phyloP scores from a whole-genome alignment of 2,797 vertebrate genomes.

The Triplophysa yarkandensis region DNA sequence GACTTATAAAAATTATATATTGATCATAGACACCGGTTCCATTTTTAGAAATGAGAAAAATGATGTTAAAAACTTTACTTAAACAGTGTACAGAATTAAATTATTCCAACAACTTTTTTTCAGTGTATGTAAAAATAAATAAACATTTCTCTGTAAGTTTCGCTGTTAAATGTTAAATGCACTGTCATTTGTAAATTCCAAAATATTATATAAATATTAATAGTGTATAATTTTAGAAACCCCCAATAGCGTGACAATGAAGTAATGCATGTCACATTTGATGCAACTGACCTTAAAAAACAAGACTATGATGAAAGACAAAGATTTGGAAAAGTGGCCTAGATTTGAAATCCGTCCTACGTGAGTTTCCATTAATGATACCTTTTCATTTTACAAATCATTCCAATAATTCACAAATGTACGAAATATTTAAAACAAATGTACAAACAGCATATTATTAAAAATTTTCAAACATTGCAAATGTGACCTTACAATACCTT shows the following conservation, averaged over 20 bases:
- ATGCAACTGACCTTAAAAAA: constrained; percentile 33
- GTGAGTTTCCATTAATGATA: constrained; percentile 33
- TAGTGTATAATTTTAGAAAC: not conserved
- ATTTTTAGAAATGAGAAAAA: no score
- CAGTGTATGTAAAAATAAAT: no score
- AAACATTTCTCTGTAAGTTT: no score
- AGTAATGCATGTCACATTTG: not conserved
- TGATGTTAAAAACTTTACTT: no score
- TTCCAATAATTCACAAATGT: not conserved
- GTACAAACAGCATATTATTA: no score
- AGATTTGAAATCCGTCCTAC: constrained; percentile 16
- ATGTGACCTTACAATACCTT: not conserved
- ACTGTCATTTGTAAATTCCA: no score
- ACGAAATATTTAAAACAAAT: not conserved
- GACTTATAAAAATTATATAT: no score
- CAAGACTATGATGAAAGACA: not conserved
- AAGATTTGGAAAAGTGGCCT: constrained; percentile 21
- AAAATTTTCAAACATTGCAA: not conserved
- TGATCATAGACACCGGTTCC: no score
- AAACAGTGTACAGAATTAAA: no score
- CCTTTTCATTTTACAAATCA: not conserved
- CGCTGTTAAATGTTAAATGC: no score
- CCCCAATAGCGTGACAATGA: not conserved
- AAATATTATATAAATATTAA: not conserved
- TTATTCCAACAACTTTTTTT: no score